Conservation (phyloP, 2,888 invertebrate species). For the Venusia cambrica region DNA sequence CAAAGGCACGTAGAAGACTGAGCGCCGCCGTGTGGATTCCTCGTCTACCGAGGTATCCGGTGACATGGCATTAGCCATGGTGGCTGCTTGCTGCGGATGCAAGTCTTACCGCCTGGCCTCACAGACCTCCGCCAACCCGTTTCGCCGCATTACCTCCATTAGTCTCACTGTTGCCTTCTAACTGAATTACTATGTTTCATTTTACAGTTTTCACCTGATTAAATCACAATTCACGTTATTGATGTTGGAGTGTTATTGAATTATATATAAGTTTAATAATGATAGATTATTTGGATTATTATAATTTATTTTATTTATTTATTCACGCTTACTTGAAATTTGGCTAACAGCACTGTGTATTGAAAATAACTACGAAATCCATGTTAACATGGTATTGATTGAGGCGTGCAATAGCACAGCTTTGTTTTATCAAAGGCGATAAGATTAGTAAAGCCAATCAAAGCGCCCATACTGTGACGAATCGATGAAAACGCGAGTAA, state of each 20-base stretch:
- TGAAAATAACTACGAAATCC: conserved; percentile 32
- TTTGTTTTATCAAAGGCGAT: conserved; percentile 66
- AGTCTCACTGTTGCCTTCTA: conserved; percentile 58
- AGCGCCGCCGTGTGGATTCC: conserved; percentile 82
- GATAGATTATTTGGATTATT: too few relatives aligned
- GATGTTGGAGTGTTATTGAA: conserved; percentile 47
- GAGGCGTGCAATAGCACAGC: conserved; percentile 46
- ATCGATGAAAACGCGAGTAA: conserved; percentile 38
- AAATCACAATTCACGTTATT: conserved; percentile 31
- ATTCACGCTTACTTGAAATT: neutral
- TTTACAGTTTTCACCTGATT: conserved; percentile 52
- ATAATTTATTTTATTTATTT: neutral
- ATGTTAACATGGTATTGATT: conserved; percentile 52
- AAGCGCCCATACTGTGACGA: conserved; percentile 35
- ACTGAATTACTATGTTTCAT: conserved; percentile 48
- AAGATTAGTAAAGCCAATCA: conserved; percentile 65
- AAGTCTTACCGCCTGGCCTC: conserved; percentile 62
- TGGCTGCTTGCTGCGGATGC: conserved; percentile 52
- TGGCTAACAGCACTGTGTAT: conserved; percentile 5
- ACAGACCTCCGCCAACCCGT: conserved; percentile 47
- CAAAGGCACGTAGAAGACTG: conserved; percentile 88
- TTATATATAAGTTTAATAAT: conserved; percentile 5
- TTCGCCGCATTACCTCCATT: conserved; percentile 63
- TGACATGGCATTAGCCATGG: conserved; percentile 66
- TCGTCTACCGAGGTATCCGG: conserved; percentile 61